These are phyloP conservation scores for Clitarchus hookeri DNA, from an alignment of 2,888 invertebrate species.

Conservation along the genomic window DNA sequence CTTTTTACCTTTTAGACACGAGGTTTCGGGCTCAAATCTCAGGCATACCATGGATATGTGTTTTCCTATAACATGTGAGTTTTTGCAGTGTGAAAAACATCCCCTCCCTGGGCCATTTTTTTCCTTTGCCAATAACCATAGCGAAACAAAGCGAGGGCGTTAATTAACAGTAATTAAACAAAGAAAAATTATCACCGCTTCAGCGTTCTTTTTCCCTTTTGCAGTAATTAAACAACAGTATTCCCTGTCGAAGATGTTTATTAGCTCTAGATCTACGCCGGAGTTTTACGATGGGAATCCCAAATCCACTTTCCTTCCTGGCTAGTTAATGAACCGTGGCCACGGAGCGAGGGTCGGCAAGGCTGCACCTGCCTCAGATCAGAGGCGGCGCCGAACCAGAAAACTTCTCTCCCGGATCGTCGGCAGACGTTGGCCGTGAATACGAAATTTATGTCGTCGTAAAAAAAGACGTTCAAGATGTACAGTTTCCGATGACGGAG, in stretches of 20 bases:
- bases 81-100: too few species aligned
- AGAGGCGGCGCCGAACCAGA: neutral
- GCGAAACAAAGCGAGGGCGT: too few species aligned
- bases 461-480: neutral
- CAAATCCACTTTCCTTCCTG: neutral
- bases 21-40: too few species aligned
- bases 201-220: too few species aligned
- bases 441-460: neutral
- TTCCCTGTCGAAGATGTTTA: neutral
- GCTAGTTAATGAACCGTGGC: neutral
- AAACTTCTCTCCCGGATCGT: neutral
- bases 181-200: too few species aligned
- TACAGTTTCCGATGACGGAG: neutral
- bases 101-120: too few species aligned
- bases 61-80: too few species aligned
- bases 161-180: too few species aligned
- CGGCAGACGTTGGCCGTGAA: neutral
- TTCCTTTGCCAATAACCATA: too few species aligned
- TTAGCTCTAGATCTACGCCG: neutral
- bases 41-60: too few species aligned
- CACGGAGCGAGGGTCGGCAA: neutral
- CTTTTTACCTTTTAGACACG: too few species aligned
- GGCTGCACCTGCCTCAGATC: neutral
- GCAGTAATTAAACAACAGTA: neutral
- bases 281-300: neutral